Percentiles rank a stretch among this genome's conserved stretches.
Evolutionary conservation across 2,888 invertebrate genomes (phyloP).

Genomic region (Hymenopus coronatus): DNA sequence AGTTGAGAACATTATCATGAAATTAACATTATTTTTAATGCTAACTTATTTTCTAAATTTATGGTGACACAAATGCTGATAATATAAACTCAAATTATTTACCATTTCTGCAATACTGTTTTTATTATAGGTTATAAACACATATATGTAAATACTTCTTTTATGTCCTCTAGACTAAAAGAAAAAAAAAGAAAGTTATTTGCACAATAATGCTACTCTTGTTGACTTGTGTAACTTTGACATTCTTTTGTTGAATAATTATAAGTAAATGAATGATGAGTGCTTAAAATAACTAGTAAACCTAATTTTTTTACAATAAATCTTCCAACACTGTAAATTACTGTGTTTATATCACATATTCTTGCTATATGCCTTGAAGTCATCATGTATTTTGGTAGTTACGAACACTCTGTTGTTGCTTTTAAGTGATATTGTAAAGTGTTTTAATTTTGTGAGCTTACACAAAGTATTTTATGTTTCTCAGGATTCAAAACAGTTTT

Average conservation of each 20-base stretch:
- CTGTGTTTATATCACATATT: background rate
- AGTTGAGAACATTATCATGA: too few relatives aligned
- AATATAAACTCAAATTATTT: too few relatives aligned
- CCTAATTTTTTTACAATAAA: background rate
- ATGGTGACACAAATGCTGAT: too few relatives aligned
- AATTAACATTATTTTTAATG: too few relatives aligned
- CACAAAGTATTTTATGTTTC: background rate
- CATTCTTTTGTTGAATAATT: background rate
- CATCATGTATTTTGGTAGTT: background rate
- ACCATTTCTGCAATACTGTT: too few relatives aligned
- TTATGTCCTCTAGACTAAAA: too few relatives aligned
- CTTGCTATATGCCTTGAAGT: background rate
- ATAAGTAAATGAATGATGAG: background rate
- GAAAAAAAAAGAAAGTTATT: background rate
- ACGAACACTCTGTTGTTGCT: too few relatives aligned
- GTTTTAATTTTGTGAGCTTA: background rate
- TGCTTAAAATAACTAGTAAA: background rate
- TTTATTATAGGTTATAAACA: too few relatives aligned
- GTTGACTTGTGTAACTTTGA: background rate
- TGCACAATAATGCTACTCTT: background rate
- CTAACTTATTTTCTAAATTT: too few relatives aligned
- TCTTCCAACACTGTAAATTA: background rate
- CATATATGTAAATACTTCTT: too few relatives aligned
- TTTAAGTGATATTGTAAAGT: background rate
- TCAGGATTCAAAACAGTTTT: background rate